phyloP scores from a whole-genome alignment of 2,797 vertebrate genomes.

The Sebastes diploproa region DNA sequence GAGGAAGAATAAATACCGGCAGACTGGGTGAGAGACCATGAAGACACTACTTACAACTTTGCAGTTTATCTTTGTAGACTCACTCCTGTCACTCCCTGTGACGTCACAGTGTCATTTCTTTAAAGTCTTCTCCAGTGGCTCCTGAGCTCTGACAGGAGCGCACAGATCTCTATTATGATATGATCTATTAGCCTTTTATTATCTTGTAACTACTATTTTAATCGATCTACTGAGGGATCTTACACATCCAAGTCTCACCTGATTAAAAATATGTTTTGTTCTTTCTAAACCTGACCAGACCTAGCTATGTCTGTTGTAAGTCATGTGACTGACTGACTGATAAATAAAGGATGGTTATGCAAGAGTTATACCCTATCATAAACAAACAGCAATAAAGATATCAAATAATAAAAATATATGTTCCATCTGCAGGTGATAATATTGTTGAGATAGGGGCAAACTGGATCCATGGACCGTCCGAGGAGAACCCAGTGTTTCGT shows the following conservation, averaged over 20 bases:
- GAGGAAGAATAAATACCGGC: conserved; percentile 84
- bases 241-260: no score
- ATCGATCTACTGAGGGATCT: no score
- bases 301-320: not conserved
- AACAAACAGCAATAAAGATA: not conserved
- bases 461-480: conserved; percentile 96
- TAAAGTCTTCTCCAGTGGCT: no score
- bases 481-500: conserved; percentile 89
- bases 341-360: not conserved
- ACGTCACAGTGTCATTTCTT: no score
- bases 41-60: no score
- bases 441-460: conserved; percentile 92
- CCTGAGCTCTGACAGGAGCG: no score
- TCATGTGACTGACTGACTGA: not conserved
- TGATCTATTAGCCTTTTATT: no score
- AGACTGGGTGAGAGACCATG: conserved; percentile 76
- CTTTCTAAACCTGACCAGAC: not conserved
- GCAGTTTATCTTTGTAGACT: not conserved
- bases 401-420: not conserved
- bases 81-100: no score
- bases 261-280: no score
- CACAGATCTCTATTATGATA: no score
- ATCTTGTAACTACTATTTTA: no score
- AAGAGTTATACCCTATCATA: not conserved
- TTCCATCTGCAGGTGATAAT: conserved; percentile 76